Percentiles rank a stretch among this genome's conserved stretches.
These are phyloP conservation scores for Passer domesticus DNA, from an alignment of 2,113 vertebrate species.

Conservation along the genomic window DNA sequence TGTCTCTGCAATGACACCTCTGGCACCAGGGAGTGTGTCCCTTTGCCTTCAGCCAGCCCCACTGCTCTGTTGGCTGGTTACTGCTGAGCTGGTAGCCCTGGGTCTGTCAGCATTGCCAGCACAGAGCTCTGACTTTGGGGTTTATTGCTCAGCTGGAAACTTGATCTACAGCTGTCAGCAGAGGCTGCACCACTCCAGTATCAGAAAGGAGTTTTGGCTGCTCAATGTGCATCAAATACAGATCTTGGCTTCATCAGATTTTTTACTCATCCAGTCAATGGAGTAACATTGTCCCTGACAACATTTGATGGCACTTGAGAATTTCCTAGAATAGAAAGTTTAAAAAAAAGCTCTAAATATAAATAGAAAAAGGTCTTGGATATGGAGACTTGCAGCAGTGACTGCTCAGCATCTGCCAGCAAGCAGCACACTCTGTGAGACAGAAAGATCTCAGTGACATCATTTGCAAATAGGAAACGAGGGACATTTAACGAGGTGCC, in stretches of 20 bases:
- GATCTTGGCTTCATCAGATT: neutral
- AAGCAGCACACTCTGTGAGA: neutral
- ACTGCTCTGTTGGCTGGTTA: neutral
- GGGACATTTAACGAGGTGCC: neutral
- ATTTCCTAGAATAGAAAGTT: neutral
- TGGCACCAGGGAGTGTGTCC: neutral
- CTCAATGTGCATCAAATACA: neutral
- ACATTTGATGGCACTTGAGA: neutral
- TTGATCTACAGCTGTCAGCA: neutral
- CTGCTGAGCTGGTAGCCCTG: neutral
- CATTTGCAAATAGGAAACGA: neutral
- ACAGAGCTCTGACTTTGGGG: neutral
- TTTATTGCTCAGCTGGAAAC: constrained; percentile 9
- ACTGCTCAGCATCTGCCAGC: neutral
- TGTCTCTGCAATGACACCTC: neutral
- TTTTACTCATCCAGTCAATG: neutral
- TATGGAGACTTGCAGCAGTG: neutral
- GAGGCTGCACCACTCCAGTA: neutral
- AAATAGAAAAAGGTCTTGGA: neutral
- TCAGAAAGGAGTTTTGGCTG: neutral
- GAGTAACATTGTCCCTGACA: neutral
- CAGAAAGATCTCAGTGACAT: neutral
- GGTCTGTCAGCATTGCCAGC: neutral
- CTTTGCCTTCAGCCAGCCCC: neutral
- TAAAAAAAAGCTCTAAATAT: neutral